A percentile compares a stretch with the other conserved stretches of the same genome.
phyloP scores from a whole-genome alignment of 2,888 invertebrate genomes.

The Endomychus coccineus region DNA sequence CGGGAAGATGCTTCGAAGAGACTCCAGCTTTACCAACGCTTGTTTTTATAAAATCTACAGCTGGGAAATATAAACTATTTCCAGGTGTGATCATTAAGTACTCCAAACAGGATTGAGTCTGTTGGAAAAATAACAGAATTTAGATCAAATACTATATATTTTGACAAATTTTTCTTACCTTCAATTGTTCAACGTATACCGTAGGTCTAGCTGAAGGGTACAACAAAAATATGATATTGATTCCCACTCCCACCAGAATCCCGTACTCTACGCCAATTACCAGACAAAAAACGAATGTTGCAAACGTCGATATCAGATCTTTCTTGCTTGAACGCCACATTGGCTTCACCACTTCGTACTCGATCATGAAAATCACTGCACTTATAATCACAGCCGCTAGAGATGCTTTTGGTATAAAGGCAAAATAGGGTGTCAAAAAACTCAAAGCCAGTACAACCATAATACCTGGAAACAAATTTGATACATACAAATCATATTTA shows the following conservation, averaged over 20 bases:
- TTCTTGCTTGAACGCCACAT: constrained; percentile 78
- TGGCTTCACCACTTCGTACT: constrained; percentile 79
- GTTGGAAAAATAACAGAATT: background rate
- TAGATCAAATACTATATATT: background rate
- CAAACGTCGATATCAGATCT: constrained; percentile 72
- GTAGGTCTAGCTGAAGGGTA: constrained; percentile 77
- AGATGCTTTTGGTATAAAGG: constrained; percentile 81
- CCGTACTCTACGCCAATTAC: constrained; percentile 80
- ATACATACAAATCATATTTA: too few relatives aligned
- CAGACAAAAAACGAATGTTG: constrained; percentile 77
- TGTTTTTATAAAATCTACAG: constrained; percentile 73
- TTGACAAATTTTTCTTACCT: constrained; percentile 44
- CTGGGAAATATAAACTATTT: constrained; percentile 74
- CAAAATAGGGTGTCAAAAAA: constrained; percentile 81
- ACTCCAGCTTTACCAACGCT: constrained; percentile 70
- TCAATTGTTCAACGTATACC: constrained; percentile 62
- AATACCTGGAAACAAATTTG: constrained; percentile 64
- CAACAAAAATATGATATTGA: constrained; percentile 68
- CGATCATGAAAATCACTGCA: constrained; percentile 92
- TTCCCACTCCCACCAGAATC: constrained; percentile 71
- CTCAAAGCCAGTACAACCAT: constrained; percentile 78
- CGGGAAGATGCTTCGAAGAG: constrained; percentile 58
- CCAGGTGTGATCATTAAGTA: constrained; percentile 73
- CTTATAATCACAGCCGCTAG: constrained; percentile 89
- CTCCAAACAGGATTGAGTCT: constrained; percentile 61